phyloP scores from a whole-genome alignment of 1,140 invertebrate species.

The Drosophila athabasca region DNA sequence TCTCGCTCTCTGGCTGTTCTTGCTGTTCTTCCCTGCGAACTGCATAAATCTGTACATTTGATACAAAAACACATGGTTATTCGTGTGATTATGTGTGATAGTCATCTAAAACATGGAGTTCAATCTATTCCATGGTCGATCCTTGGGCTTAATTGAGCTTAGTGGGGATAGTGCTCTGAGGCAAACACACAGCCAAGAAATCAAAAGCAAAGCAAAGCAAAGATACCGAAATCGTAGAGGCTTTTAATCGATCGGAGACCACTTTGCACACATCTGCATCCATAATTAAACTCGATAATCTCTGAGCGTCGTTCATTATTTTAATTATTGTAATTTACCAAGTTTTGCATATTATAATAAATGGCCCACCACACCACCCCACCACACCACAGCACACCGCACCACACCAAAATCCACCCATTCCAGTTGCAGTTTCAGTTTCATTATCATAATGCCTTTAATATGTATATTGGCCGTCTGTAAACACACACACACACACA shows the following conservation, averaged over 20 bases:
- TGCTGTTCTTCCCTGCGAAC: background rate
- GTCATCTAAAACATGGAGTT: no score
- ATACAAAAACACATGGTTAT: conserved; percentile 13
- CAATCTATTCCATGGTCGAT: no score
- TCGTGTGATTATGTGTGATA: background rate
- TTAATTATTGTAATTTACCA: conserved; percentile 80
- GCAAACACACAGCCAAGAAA: no score
- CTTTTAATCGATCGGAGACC: conserved; percentile 26
- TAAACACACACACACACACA: conserved; percentile 3
- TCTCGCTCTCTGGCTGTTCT: background rate
- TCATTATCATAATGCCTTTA: conserved; percentile 57
- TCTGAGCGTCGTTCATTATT: conserved; percentile 73
- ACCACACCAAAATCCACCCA: conserved; percentile 25
- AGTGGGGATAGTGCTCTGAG: background rate
- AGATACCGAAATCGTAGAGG: conserved; percentile 34
- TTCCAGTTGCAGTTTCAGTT: conserved; percentile 28
- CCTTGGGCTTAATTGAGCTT: conserved; percentile 34
- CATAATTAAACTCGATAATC: conserved; percentile 79
- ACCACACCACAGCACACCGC: conserved; percentile 26
- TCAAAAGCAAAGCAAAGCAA: conserved; percentile 20
- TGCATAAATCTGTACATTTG: conserved; percentile 40
- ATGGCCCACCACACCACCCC: conserved; percentile 39
- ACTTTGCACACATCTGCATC: conserved; percentile 49
- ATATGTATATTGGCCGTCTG: background rate
- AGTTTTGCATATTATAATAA: conserved; percentile 81